phyloP scores from a whole-genome alignment of 2,113 vertebrate genomes.

The Corythaixoides concolor region DNA sequence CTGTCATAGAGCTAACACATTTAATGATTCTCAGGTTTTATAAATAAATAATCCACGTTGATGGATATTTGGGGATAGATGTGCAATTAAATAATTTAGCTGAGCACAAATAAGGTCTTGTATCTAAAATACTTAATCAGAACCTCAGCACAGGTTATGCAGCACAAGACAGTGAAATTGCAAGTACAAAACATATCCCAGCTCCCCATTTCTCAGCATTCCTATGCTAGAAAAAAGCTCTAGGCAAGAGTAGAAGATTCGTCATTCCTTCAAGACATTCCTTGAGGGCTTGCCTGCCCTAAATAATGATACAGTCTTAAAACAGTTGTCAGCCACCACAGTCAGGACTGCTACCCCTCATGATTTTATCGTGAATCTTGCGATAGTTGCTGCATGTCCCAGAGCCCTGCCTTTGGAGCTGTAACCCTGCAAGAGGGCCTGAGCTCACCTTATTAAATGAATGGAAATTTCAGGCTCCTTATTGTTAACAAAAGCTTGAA shows the following conservation, averaged over 20 bases:
- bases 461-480: neutral
- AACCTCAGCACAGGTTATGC: neutral
- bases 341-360: neutral
- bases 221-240: neutral
- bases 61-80: neutral
- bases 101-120: neutral
- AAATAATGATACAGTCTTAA: slow-evolving; percentile 57
- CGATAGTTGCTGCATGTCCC: neutral
- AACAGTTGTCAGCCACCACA: neutral
- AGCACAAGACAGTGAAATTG: neutral
- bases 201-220: neutral
- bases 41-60: neutral
- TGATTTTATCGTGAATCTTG: neutral
- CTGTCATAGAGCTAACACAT: neutral
- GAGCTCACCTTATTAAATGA: neutral
- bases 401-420: rapidly evolving
- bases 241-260: slow-evolving; percentile 38
- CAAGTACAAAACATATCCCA: neutral
- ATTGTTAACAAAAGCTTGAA: neutral
- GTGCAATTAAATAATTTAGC: slow-evolving; percentile 1
- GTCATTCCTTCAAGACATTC: slow-evolving; percentile 53
- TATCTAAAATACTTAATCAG: neutral
- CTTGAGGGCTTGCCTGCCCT: slow-evolving; percentile 36
- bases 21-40: slow-evolving; percentile 14
- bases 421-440: neutral